Evolutionary conservation across 2,888 invertebrate species (phyloP).

Genomic region (Chrysolina haemoptera): DNA sequence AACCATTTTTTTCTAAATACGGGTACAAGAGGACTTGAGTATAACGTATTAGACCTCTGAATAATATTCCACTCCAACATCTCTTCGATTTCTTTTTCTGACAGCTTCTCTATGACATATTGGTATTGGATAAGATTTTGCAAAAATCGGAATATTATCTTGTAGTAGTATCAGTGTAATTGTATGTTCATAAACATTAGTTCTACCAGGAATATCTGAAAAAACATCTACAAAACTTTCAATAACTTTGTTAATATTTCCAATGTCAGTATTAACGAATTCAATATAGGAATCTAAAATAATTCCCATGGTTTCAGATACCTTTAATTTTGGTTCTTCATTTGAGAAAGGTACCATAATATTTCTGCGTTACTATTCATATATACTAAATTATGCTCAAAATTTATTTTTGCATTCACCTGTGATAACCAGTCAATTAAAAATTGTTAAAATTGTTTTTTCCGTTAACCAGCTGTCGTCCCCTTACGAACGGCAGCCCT

Average conservation of each 20-base stretch:
- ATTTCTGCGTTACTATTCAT: no score
- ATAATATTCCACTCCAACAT: background rate
- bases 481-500: no score
- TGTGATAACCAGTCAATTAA: background rate
- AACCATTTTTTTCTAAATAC: background rate
- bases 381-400: background rate
- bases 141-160: background rate
- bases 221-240: background rate
- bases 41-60: background rate
- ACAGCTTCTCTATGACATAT: background rate
- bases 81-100: background rate
- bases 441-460: no score
- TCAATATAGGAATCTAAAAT: no score
- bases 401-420: background rate
- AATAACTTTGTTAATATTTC: background rate
- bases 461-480: no score
- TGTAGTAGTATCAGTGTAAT: background rate
- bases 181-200: background rate
- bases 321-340: no score
- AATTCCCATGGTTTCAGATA: background rate
- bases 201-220: background rate
- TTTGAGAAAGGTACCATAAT: no score
- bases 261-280: background rate
- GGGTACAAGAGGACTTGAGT: background rate
- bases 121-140: background rate